Percentiles rank a stretch among this genome's conserved stretches.
Conservation (phyloP, 2,113 vertebrate species). For the Syngnathus floridae region DNA sequence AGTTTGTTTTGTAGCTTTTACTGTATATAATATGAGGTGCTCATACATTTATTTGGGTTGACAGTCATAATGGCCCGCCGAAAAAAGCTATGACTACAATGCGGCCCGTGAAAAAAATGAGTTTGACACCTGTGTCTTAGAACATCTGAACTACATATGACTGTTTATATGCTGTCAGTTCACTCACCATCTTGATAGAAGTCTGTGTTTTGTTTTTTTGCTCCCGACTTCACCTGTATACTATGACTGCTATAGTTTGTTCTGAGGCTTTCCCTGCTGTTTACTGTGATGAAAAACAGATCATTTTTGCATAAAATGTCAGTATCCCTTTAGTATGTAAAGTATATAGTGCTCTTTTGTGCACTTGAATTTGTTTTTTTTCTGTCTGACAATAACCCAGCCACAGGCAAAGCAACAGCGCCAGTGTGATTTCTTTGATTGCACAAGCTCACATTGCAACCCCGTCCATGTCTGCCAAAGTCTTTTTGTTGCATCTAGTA, state of each 20-base stretch:
- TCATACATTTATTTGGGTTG: too few relatives aligned
- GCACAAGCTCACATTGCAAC: slow-evolving; percentile 26
- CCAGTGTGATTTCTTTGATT: slow-evolving; percentile 57
- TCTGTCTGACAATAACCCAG: slow-evolving; percentile 34
- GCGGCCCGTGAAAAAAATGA: too few relatives aligned
- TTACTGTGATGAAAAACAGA: slow-evolving; percentile 14
- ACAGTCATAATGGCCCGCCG: too few relatives aligned
- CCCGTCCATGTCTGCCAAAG: slow-evolving; percentile 20
- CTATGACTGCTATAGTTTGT: neutral
- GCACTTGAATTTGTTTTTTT: slow-evolving; percentile 27
- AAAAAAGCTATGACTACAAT: too few relatives aligned
- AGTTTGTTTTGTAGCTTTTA: too few relatives aligned
- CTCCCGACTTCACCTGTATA: neutral
- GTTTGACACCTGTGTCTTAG: too few relatives aligned
- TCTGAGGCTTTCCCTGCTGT: neutral
- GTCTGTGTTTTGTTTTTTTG: neutral
- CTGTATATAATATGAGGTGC: too few relatives aligned
- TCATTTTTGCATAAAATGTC: slow-evolving; percentile 20
- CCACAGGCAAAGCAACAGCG: slow-evolving; percentile 49
- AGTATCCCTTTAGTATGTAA: slow-evolving; percentile 24
- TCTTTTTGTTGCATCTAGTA: slow-evolving; percentile 14
- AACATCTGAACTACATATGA: neutral
- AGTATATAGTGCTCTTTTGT: slow-evolving; percentile 17
- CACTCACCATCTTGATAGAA: neutral
- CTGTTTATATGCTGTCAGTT: neutral